Conservation (phyloP, 2,113 vertebrate genomes). For the Oxyruncus cristatus region DNA sequence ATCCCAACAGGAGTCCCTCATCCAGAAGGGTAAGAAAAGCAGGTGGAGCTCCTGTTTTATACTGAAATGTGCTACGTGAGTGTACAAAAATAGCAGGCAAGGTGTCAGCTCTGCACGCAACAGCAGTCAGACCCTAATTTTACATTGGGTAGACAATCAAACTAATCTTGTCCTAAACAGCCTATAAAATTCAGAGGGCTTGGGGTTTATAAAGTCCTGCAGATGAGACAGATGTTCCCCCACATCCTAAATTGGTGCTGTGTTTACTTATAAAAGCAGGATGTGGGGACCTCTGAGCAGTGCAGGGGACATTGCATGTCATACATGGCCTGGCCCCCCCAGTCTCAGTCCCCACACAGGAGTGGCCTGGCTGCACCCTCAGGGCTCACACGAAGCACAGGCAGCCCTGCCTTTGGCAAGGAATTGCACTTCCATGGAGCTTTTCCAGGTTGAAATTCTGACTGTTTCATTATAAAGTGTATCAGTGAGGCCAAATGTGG, state of each 20-base stretch:
- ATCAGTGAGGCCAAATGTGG: neutral
- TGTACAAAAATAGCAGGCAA: neutral
- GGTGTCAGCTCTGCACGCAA: neutral
- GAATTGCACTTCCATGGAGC: neutral
- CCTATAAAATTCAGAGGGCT: neutral
- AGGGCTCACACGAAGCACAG: neutral
- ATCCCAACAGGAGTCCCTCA: neutral
- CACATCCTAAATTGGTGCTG: rapidly evolving
- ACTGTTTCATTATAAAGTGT: neutral
- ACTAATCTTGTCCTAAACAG: neutral
- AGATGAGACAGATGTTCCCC: neutral
- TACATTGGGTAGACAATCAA: neutral
- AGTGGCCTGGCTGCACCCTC: neutral
- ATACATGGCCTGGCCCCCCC: no score
- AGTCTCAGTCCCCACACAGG: neutral
- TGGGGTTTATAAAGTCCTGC: neutral
- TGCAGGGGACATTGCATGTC: neutral
- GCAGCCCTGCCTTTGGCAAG: neutral
- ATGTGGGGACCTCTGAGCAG: rapidly evolving
- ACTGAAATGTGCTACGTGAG: rapidly evolving
- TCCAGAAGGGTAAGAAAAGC: neutral
- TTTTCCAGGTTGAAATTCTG: neutral
- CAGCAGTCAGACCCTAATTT: neutral
- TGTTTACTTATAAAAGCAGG: neutral
- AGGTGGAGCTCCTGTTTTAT: neutral